phyloP scores from a whole-genome alignment of 1,140 invertebrate genomes.

The Leptinotarsa texana region DNA sequence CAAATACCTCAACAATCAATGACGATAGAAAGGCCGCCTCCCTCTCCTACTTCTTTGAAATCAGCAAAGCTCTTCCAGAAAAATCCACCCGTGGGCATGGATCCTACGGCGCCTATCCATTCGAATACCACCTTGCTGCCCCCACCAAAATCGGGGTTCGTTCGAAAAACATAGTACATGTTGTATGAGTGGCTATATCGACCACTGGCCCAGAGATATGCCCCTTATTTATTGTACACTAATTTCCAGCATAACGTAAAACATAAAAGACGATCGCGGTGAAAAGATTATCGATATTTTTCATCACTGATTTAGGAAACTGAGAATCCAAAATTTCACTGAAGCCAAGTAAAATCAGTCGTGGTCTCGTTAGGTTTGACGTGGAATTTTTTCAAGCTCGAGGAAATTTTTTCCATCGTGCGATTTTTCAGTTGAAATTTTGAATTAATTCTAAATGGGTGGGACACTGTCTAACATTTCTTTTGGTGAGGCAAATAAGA shows the following conservation, averaged over 20 bases:
- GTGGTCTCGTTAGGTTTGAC: too few species aligned
- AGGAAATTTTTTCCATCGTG: too few species aligned
- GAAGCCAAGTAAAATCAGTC: too few species aligned
- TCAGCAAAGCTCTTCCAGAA: neutral
- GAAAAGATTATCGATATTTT: too few species aligned
- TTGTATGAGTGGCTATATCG: conserved; percentile 41
- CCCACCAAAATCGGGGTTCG: conserved; percentile 62
- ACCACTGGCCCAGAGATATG: conserved; percentile 39
- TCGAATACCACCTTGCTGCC: conserved; percentile 56
- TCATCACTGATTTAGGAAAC: too few species aligned
- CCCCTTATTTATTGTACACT: conserved; percentile 37
- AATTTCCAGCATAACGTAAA: neutral
- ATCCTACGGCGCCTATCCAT: conserved; percentile 60
- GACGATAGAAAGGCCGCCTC: conserved; percentile 63
- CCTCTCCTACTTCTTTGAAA: conserved; percentile 18
- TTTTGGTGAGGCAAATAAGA: too few species aligned
- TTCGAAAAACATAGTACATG: conserved; percentile 57
- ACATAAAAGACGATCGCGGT: neutral
- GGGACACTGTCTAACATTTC: too few species aligned
- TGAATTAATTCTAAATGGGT: too few species aligned
- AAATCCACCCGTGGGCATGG: conserved; percentile 51
- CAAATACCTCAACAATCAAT: conserved; percentile 70
- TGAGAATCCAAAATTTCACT: too few species aligned
- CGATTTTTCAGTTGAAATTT: too few species aligned
- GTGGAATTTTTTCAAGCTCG: too few species aligned